A percentile compares a stretch with the other conserved stretches of the same genome.
Conservation (phyloP, 2,888 invertebrate species). For the Volucella bombylans region DNA sequence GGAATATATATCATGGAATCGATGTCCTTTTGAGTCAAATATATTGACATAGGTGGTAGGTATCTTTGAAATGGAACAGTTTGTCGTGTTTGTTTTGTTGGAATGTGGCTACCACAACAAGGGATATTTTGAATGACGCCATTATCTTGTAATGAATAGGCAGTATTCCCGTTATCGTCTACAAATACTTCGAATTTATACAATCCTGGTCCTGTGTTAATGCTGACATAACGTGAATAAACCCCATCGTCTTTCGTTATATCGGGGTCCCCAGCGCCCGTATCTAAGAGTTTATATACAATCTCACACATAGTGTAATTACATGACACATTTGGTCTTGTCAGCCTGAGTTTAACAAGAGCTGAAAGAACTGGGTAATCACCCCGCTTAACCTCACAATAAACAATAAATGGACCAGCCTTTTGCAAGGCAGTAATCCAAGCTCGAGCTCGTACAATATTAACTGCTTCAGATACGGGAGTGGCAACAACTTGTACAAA, state of each 20-base stretch:
- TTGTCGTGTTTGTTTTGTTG: conserved; percentile 82
- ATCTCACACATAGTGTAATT: conserved; percentile 77
- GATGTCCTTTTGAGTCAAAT: conserved; percentile 82
- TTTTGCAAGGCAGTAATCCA: conserved; percentile 82
- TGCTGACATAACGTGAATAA: conserved; percentile 85
- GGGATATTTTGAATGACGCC: conserved; percentile 54
- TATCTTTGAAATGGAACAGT: conserved; percentile 84
- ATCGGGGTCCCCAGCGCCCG: conserved; percentile 86
- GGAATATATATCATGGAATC: conserved; percentile 35
- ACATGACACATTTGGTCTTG: conserved; percentile 77
- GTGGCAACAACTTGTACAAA: conserved; percentile 85
- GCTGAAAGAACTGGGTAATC: conserved; percentile 84
- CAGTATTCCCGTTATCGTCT: conserved; percentile 84
- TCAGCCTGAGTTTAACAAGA: conserved; percentile 84
- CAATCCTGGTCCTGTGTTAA: conserved; percentile 82
- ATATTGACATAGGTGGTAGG: conserved; percentile 83
- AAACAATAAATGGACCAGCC: conserved; percentile 83
- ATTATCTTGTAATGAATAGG: conserved; percentile 77
- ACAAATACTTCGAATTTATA: conserved; percentile 84
- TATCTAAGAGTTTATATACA: conserved; percentile 84
- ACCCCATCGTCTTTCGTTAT: conserved; percentile 86
- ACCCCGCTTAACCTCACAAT: conserved; percentile 84
- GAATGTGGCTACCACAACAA: conserved; percentile 84
- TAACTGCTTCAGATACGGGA: conserved; percentile 79
- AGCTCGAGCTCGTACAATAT: conserved; percentile 80